Evolutionary conservation across 1,140 invertebrate genomes (phyloP).

Genomic region (Dicyema japonicum): DNA sequence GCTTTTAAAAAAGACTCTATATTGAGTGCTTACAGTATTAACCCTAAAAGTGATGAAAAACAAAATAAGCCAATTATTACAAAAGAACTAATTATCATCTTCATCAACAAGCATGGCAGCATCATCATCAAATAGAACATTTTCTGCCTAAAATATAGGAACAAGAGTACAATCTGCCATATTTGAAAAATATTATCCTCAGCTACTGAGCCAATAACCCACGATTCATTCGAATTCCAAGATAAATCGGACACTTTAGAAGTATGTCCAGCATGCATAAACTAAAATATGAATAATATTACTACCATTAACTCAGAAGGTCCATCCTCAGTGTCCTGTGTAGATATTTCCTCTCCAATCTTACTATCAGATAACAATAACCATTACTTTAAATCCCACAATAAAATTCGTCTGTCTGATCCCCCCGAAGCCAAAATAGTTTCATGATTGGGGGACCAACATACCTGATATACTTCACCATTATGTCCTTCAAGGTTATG

Average conservation of each 20-base stretch:
- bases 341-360: constrained; percentile 92
- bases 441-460: constrained; percentile 99
- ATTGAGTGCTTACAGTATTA: too few relatives aligned
- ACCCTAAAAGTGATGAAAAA: too few relatives aligned
- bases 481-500: constrained; percentile 3
- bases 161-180: constrained; percentile 5
- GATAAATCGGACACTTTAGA: constrained; percentile 4
- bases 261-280: constrained; percentile 4
- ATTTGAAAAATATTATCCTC: constrained; percentile 5
- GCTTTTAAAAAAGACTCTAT: too few relatives aligned
- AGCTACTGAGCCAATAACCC: constrained; percentile 4
- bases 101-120: too few relatives aligned
- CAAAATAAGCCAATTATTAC: too few relatives aligned
- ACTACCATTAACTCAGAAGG: constrained; percentile 83
- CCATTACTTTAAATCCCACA: constrained; percentile 97
- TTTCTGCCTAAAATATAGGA: too few relatives aligned
- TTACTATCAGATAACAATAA: too few relatives aligned
- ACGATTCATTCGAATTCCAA: constrained; percentile 4
- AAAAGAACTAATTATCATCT: too few relatives aligned
- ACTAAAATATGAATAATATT: too few relatives aligned
- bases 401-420: constrained; percentile 79
- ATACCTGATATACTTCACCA: constrained; percentile 32
- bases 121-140: too few relatives aligned
- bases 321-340: constrained; percentile 93
- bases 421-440: constrained; percentile 92